Percentiles rank a stretch among this genome's conserved stretches.
phyloP scores from a whole-genome alignment of 2,113 vertebrate genomes.

The Platycercus adscitus region DNA sequence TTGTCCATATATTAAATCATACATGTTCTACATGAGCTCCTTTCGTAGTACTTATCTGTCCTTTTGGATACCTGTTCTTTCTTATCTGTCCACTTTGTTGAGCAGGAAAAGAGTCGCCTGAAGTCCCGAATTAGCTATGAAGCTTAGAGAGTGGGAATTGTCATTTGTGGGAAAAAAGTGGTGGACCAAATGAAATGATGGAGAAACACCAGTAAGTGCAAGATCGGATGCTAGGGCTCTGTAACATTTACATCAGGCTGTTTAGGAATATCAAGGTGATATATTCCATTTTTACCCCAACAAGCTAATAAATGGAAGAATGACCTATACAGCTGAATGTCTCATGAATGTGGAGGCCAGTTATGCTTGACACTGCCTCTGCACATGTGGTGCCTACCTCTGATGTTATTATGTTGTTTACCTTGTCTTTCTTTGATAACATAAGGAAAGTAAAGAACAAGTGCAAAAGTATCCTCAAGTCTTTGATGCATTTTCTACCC shows the following conservation, averaged over 20 bases:
- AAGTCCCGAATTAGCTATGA: neutral
- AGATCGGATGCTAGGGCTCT: neutral
- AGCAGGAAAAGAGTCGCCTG: neutral
- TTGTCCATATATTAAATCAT: neutral
- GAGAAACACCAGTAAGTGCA: neutral
- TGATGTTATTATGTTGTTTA: neutral
- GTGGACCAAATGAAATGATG: neutral
- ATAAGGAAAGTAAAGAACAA: neutral
- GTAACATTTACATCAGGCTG: neutral
- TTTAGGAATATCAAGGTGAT: neutral
- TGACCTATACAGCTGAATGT: neutral
- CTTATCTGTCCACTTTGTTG: neutral
- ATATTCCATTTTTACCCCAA: neutral
- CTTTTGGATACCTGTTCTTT: neutral
- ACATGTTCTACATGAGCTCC: neutral
- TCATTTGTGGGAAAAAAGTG: neutral
- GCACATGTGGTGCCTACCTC: neutral
- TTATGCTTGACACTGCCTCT: neutral
- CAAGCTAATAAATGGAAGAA: neutral
- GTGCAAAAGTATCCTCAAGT: neutral
- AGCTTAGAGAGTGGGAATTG: neutral
- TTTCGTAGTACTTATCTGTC: neutral
- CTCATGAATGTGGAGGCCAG: neutral
- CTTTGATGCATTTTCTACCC: neutral
- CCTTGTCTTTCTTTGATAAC: neutral